phyloP scores from a whole-genome alignment of 2,888 invertebrate species.

The Drosophila setosimentum region DNA sequence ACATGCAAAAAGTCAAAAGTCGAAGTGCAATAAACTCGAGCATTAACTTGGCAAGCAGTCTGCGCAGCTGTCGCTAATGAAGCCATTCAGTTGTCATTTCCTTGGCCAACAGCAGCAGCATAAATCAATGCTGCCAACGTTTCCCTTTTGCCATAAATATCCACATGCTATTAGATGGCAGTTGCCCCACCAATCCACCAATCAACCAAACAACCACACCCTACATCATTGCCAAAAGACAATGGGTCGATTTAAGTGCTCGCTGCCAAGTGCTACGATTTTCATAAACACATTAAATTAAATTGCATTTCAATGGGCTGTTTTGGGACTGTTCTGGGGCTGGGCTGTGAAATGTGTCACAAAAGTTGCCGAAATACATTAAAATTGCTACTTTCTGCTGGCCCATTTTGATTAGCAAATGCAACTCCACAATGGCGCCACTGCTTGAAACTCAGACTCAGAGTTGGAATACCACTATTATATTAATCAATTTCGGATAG shows the following conservation, averaged over 20 bases:
- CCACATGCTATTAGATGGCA: constrained; percentile 43
- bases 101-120: constrained; percentile 51
- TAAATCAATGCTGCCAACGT: constrained; percentile 65
- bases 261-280: constrained; percentile 67
- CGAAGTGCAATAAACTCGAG: constrained; percentile 77
- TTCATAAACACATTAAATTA: constrained; percentile 84
- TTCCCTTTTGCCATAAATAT: constrained; percentile 66
- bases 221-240: constrained; percentile 40
- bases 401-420: constrained; percentile 34
- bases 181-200: constrained; percentile 9
- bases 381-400: constrained; percentile 25
- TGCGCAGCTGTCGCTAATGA: constrained; percentile 62
- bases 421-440: constrained; percentile 25
- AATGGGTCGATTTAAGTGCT: constrained; percentile 64
- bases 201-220: constrained; percentile 53
- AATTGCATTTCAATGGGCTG: constrained; percentile 79
- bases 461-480: background rate
- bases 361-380: constrained; percentile 65
- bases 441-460: background rate
- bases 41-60: constrained; percentile 37
- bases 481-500: background rate
- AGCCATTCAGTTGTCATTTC: constrained; percentile 80
- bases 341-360: constrained; percentile 30
- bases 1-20: constrained; percentile 69
- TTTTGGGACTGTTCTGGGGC: background rate